These are phyloP conservation scores for Gallinago stenura DNA, from an alignment of 2,797 vertebrate genomes.

Conservation along the genomic window DNA sequence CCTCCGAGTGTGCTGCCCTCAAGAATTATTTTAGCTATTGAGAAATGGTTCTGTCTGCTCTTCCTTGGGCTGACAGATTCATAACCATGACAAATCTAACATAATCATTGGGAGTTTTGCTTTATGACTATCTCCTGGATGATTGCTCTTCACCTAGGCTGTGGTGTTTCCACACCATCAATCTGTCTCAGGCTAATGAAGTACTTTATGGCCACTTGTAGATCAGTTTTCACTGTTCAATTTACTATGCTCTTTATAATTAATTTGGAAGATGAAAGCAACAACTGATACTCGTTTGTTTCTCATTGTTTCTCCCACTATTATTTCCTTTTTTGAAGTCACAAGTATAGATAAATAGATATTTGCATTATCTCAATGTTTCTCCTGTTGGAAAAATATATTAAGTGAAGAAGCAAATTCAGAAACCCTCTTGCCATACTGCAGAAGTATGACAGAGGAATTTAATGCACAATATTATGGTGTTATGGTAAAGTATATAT, in stretches of 20 bases:
- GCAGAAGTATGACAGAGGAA: background rate
- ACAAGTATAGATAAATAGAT: background rate
- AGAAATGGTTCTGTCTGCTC: background rate
- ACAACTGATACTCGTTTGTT: background rate
- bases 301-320: background rate
- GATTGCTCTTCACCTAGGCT: background rate
- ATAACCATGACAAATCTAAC: background rate
- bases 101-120: background rate
- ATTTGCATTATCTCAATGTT: background rate
- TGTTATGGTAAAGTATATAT: background rate
- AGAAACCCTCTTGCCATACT: background rate
- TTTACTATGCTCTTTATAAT: background rate
- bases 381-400: background rate
- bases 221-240: background rate
- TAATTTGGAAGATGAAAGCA: slow-evolving; percentile 1
- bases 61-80: background rate
- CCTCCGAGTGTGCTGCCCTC: background rate
- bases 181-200: slow-evolving; percentile 12
- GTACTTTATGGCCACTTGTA: slow-evolving; percentile 3
- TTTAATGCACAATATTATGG: background rate
- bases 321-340: background rate
- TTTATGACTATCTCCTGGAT: background rate
- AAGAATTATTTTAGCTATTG: background rate
- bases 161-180: background rate
- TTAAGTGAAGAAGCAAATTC: background rate